Base-by-base conservation (phyloP, 2,797 vertebrate species). In the Salmo trutta region DNA sequence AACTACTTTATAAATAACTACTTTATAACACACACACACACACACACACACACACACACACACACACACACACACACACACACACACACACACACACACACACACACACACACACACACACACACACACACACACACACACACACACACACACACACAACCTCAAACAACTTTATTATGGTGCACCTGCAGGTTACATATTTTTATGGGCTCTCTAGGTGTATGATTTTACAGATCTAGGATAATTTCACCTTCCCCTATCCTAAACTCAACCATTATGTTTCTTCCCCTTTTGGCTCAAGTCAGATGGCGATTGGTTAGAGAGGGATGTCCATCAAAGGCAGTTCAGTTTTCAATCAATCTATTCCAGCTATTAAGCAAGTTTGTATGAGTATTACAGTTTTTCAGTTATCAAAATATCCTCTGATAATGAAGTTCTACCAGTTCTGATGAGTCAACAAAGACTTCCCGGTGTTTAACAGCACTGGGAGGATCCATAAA, bases 151-250 rank as follows among this genome's bases (percentile, higher is more conserved):
- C 41, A 47, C 41, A 10, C 8, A 47, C 36, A 41, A 7, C 5
- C 6, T 7, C 36, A 36, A 86, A 87, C 89, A 89, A 87, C 90
- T 93, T 47, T 47, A 47, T 93, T 91, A 93, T 90, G 82, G 88
- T 85, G 75, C 89, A 90, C 90, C 87, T 91, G 89, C 91, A 85
- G 86, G 85, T 89, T 80, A 74, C 12, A 72, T 71, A 12, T 47
- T 71, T 91, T 92, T 92, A 92, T 81, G 83, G 87, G 85, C 86
- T 86, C 82, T 83, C 85, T 78, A 75, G 74, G 81, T 85, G 83
- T 88, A 82, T 86, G 85, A 82, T 93, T 93, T 92, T 91, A 91
- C 86, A n/a, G 54, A 41, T 10, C 36, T 41, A 41, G 36, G n/a
- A n/a, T 21, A 1, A 59, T 1, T 5, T 59, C 56, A 56, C 16